Evolutionary conservation across 2,888 invertebrate genomes (phyloP), one percentile per base, ranked within the genome.

Genomic region (Mystacides longicornis): DNA sequence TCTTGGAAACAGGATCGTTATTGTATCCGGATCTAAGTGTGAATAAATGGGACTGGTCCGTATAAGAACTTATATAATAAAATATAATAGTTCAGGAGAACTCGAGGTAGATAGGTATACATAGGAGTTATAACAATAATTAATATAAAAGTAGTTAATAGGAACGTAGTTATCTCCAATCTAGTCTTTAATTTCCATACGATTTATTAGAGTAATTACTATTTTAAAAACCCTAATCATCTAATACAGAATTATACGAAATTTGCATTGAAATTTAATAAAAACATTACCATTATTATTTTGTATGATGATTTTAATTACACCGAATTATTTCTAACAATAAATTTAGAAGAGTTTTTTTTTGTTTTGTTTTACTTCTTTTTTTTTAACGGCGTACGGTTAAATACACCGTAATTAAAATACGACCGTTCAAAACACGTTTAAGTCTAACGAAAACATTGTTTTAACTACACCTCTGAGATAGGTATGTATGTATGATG

Each of bases 391-490:
- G 48, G 48, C 48, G 3, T 11, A 5, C 48, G 16, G 3, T 48
- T 20, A 48, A 22, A 48, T 23, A 48, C 48, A 23, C 48, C 23
- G 16, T 48, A 48, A 48, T 48, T 48, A 48, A 48, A 48, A 48
- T 23, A 21, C 23, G n/a, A 23, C 7, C 48, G 23, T 48, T 48
- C 48, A 48, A 48, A 48, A 48, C 48, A 48, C 21, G 20, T 21
- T 48, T 48, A 23, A 23, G 49, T 49, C 20, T 49, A 49, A 42
- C 49, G 22, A 49, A 49, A 49, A 49, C 42, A 54, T 31, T 52
- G 43, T 55, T 57, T 54, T 57, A 54, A 57, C 54, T 57, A 57
- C 31, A 57, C 47, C 31, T 46, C 16, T 43, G 43, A 16, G 5
- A 7, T 5, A 16, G 16, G 16, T 43, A 43, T n/a, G n/a, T n/a